Conservation (phyloP, 2,888 invertebrate genomes). For the Alsophila aescularia region DNA sequence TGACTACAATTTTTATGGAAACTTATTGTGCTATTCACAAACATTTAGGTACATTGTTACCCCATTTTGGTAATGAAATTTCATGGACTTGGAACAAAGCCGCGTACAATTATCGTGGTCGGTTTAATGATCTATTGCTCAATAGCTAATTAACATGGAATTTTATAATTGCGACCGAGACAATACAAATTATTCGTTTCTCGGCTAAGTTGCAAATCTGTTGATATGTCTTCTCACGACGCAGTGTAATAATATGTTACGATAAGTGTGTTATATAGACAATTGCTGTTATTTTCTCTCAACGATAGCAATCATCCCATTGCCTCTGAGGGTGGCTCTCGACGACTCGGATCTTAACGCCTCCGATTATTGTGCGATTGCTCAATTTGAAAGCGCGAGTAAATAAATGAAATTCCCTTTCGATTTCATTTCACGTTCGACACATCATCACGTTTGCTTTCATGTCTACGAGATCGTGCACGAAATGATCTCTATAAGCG, state of each 20-base stretch:
- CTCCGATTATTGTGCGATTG: conserved; percentile 18
- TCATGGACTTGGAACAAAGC: conserved; percentile 8
- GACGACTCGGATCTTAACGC: conserved; percentile 13
- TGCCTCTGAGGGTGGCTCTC: conserved; percentile 24
- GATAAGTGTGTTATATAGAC: conserved; percentile 23
- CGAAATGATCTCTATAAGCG: conserved; percentile 16
- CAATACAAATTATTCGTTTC: conserved; percentile 31
- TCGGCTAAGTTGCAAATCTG: conserved; percentile 23
- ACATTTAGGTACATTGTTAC: neutral
- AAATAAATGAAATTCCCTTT: conserved; percentile 31
- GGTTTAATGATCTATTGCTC: conserved; percentile 25
- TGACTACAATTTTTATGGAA: conserved; percentile 22
- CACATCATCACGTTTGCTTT: conserved; percentile 33
- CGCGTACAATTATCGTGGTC: conserved; percentile 14
- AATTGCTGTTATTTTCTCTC: conserved; percentile 41
- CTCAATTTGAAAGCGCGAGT: conserved; percentile 34
- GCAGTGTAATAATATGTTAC: conserved; percentile 27
- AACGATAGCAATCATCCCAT: conserved; percentile 35
- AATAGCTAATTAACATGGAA: conserved; percentile 22
- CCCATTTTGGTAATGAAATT: conserved; percentile 2
- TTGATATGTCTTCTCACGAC: conserved; percentile 29
- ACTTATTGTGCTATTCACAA: conserved; percentile 11
- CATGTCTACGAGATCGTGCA: conserved; percentile 23
- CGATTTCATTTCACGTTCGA: conserved; percentile 35
- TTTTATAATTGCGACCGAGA: conserved; percentile 29